A percentile compares a stretch with the other conserved stretches of the same genome.
Evolutionary conservation across 1,140 invertebrate genomes (phyloP).

Genomic region (Calephelis nemesis): DNA sequence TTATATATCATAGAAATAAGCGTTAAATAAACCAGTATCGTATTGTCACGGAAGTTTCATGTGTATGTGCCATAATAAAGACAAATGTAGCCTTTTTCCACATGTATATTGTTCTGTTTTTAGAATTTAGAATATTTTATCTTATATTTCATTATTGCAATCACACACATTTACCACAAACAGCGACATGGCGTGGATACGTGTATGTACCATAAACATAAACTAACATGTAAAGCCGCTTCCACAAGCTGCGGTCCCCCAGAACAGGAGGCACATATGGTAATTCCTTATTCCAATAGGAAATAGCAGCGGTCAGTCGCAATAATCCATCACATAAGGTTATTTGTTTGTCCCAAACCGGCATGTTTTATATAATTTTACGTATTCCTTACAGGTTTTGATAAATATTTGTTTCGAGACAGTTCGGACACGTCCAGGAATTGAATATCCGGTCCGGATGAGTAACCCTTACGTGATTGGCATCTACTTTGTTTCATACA

Average conservation of each 20-base stretch:
- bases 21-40: too few species aligned
- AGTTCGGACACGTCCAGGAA: constrained; percentile 70
- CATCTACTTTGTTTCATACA: constrained; percentile 39
- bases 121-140: too few species aligned
- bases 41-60: too few species aligned
- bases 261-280: constrained; percentile 69
- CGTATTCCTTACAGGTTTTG: constrained; percentile 76
- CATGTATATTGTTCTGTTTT: too few species aligned
- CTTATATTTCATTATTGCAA: too few species aligned
- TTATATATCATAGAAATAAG: too few species aligned
- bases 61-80: too few species aligned
- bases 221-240: constrained; percentile 34
- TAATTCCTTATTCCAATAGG: constrained; percentile 78
- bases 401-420: constrained; percentile 75
- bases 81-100: too few species aligned
- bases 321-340: constrained; percentile 74
- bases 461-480: constrained; percentile 61
- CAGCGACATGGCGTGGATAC: too few species aligned
- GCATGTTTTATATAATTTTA: constrained; percentile 75
- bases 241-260: constrained; percentile 45
- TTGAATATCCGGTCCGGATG: constrained; percentile 68
- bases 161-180: too few species aligned
- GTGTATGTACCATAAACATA: not conserved
- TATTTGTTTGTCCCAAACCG: constrained; percentile 58
- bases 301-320: constrained; percentile 76